Conservation (phyloP, 2,888 invertebrate genomes). For the Hylaea fasciaria region DNA sequence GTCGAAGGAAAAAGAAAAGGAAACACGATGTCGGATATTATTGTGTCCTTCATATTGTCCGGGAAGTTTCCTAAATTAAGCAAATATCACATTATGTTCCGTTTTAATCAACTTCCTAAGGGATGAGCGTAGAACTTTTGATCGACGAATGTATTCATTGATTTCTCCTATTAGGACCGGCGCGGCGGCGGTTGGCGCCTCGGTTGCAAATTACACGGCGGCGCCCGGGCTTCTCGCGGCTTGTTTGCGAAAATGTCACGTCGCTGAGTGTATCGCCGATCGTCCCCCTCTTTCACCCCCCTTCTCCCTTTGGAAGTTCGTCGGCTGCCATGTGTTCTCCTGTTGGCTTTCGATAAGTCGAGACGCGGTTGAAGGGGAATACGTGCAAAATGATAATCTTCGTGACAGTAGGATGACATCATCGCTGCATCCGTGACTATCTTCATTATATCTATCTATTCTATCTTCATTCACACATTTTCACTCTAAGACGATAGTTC, state of each 20-base stretch:
- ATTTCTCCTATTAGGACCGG: constrained; percentile 61
- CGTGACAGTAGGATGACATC: not conserved
- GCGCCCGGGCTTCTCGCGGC: constrained; percentile 55
- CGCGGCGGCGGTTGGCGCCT: constrained; percentile 53
- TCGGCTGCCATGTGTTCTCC: constrained; percentile 60
- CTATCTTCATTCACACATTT: too few species aligned
- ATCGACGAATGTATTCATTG: constrained; percentile 62
- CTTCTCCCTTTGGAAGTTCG: constrained; percentile 43
- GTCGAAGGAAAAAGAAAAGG: not conserved
- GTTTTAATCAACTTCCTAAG: constrained; percentile 21
- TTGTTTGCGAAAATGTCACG: constrained; percentile 80
- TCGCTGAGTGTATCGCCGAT: constrained; percentile 55
- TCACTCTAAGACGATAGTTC: too few species aligned
- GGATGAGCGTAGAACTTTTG: constrained; percentile 22
- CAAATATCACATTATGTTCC: constrained; percentile 14
- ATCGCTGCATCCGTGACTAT: not conserved
- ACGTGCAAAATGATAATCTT: constrained; percentile 52
- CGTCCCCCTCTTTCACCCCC: constrained; percentile 40
- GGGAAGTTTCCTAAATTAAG: constrained; percentile 16
- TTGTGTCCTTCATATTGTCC: constrained; percentile 9
- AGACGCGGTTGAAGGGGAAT: constrained; percentile 41
- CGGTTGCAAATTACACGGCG: constrained; percentile 65
- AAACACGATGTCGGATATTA: not conserved
- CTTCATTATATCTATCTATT: not conserved
- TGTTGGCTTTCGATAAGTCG: constrained; percentile 46